phyloP scores from a whole-genome alignment of 37 sponge, comb jelly and placozoan species.

The Petrosia ficiformis region DNA sequence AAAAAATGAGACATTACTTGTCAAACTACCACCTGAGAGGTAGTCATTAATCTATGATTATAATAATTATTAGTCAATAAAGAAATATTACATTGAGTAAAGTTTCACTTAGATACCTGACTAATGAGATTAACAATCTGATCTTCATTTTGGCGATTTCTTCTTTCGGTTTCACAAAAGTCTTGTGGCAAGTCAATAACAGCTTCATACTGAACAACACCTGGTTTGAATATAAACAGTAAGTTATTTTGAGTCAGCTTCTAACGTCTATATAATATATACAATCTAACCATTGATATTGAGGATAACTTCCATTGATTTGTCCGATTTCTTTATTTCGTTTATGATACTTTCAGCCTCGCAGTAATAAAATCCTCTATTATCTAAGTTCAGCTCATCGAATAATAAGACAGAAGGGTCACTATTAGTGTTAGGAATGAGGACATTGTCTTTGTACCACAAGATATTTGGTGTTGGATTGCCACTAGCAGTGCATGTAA shows the following conservation, averaged over 20 bases:
- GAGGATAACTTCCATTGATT: neutral
- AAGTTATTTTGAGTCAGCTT: too few relatives aligned
- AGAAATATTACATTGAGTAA: too few relatives aligned
- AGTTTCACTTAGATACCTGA: too few relatives aligned
- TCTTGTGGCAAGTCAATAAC: neutral
- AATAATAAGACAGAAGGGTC: neutral
- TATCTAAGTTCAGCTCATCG: conserved; percentile 7
- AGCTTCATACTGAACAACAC: conserved; percentile 18
- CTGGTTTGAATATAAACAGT: neutral
- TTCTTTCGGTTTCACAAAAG: neutral
- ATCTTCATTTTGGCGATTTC: too few relatives aligned
- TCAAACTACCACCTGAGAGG: too few relatives aligned
- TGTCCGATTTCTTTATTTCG: neutral
- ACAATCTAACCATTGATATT: conserved; percentile 15
- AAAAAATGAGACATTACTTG: too few relatives aligned
- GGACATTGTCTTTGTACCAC: conserved; percentile 45
- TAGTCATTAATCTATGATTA: too few relatives aligned
- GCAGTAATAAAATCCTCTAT: conserved; percentile 36
- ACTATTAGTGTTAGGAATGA: neutral
- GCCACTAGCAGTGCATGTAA: conserved; percentile 29
- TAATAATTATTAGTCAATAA: too few relatives aligned
- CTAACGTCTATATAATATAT: too few relatives aligned
- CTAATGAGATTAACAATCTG: too few relatives aligned
- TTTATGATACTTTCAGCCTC: conserved; percentile 1
- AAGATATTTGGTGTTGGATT: conserved; percentile 35